phyloP scores from a whole-genome alignment of 2,888 invertebrate genomes.

The Timandra comae region DNA sequence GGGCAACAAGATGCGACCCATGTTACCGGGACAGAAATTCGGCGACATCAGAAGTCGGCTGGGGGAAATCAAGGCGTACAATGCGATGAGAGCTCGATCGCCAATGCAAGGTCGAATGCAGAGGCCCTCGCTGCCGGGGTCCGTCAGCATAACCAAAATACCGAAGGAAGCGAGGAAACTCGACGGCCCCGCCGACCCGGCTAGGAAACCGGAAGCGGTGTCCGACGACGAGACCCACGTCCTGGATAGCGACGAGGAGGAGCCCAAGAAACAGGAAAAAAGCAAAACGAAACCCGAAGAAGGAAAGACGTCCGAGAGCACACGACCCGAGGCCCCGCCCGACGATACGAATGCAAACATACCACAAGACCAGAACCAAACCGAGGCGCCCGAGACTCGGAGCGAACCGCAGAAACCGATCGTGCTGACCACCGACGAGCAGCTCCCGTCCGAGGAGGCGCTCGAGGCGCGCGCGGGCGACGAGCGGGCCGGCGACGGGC shows the following conservation, averaged over 20 bases:
- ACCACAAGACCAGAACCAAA: slow-evolving; percentile 22
- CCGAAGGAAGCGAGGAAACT: slow-evolving; percentile 45
- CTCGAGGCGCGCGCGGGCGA: slow-evolving; percentile 32
- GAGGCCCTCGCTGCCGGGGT: slow-evolving; percentile 55
- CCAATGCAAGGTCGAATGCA: slow-evolving; percentile 46
- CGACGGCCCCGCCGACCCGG: slow-evolving; percentile 25
- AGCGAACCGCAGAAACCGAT: slow-evolving; percentile 31
- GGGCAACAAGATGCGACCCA: slow-evolving; percentile 53
- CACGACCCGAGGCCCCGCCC: slow-evolving; percentile 9
- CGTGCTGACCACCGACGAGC: slow-evolving; percentile 63
- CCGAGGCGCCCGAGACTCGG: slow-evolving; percentile 24
- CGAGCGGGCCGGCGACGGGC: slow-evolving; percentile 20
- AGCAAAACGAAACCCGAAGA: slow-evolving; percentile 23
- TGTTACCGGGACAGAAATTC: slow-evolving; percentile 61
- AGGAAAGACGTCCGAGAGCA: slow-evolving; percentile 14
- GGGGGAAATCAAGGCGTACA: slow-evolving; percentile 51
- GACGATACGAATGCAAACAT: slow-evolving; percentile 17
- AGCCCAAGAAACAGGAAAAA: slow-evolving; percentile 24
- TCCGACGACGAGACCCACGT: slow-evolving; percentile 63
- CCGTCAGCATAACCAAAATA: slow-evolving; percentile 67
- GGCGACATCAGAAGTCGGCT: slow-evolving; percentile 56
- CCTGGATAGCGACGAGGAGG: slow-evolving; percentile 63
- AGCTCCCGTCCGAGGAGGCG: slow-evolving; percentile 58
- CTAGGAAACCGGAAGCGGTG: slow-evolving; percentile 38
- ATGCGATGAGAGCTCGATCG: slow-evolving; percentile 48